Base-by-base conservation (phyloP, 2,113 vertebrate genomes). In the Calidris pugnax region DNA sequence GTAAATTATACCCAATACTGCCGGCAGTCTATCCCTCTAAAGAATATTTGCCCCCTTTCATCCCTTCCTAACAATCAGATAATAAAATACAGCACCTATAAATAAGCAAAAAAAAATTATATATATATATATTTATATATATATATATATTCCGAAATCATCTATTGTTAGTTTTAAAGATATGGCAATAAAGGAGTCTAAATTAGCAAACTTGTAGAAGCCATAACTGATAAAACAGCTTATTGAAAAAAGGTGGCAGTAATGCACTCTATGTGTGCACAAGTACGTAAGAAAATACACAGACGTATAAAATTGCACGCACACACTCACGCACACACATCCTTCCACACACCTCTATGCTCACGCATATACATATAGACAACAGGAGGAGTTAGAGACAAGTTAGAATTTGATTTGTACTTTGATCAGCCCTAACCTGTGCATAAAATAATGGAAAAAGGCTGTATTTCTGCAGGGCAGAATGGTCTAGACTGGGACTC, bases 1-100 rank as follows among this genome's bases (percentile, higher is more conserved):
- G 99, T 99, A 99, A 99, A 99, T 99, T 99, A 99, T 99, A 99
- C 99, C 99, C 99, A 99, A 99, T 99, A 99, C 99, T 99, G 99
- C 99, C 99, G 99, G 99, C 99, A 99, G 99, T 99, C 99, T 99
- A 99, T 99, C 99, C 98, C 98, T 99, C 99, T 99, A 99, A 98
- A 98, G 98, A 98, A 98, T 98, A 99, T 99, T 99, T 99, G 99
- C 99, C 99, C 98, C 99, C 98, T 99, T 99, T 98, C 98, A 99
- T 99, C 99, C 99, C 98, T 99, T 99, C 99, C 98, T 99, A 98
- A 98, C 98, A 98, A 99, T 98, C 98, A 99, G 98, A 99, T 99
- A 99, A 99, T 98, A 98, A 99, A 99, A 99, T 99, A 99, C 98
- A 99, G 99, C 99, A 99, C 98, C 99, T 99, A 99, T 99, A 99